Conservation (phyloP, 1,140 invertebrate species). For the Aphis gossypii region DNA sequence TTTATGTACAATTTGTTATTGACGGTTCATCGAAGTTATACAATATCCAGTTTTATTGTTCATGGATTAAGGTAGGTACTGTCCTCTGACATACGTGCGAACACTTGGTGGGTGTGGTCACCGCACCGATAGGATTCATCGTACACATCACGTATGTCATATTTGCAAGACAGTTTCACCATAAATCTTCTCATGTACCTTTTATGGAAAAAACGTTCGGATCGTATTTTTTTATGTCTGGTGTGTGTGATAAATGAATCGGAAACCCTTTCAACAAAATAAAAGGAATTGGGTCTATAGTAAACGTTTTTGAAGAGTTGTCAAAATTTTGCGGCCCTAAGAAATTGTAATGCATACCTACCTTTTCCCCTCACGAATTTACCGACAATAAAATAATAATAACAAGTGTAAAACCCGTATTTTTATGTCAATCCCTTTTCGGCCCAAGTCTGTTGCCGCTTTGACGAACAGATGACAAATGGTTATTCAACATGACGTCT, state of each 20-base stretch:
- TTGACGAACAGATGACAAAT: constrained; percentile 53
- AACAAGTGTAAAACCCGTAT: constrained; percentile 45
- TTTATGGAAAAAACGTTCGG: background rate
- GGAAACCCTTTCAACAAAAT: constrained; percentile 52
- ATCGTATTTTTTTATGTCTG: constrained; percentile 28
- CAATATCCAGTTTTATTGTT: constrained; percentile 16
- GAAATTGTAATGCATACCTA: constrained; percentile 6
- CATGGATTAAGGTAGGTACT: background rate
- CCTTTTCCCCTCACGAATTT: background rate
- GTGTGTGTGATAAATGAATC: constrained; percentile 37
- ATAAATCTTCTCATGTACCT: constrained; percentile 44
- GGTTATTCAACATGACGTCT: constrained; percentile 40
- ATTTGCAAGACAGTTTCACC: constrained; percentile 25
- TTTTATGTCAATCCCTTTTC: constrained; percentile 27
- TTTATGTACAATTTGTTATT: constrained; percentile 18
- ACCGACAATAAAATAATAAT: constrained; percentile 33
- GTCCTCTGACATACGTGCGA: background rate
- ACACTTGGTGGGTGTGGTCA: constrained; percentile 21
- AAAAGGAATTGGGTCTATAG: constrained; percentile 11
- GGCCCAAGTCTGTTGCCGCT: background rate
- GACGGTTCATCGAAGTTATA: background rate
- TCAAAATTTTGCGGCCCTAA: constrained; percentile 31
- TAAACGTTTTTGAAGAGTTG: constrained; percentile 49
- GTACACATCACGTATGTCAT: constrained; percentile 44
- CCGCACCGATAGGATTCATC: constrained; percentile 16